Percentiles rank a stretch among this genome's conserved stretches.
Evolutionary conservation across 1,140 invertebrate species (phyloP).

Genomic region (Sinella curviseta): DNA sequence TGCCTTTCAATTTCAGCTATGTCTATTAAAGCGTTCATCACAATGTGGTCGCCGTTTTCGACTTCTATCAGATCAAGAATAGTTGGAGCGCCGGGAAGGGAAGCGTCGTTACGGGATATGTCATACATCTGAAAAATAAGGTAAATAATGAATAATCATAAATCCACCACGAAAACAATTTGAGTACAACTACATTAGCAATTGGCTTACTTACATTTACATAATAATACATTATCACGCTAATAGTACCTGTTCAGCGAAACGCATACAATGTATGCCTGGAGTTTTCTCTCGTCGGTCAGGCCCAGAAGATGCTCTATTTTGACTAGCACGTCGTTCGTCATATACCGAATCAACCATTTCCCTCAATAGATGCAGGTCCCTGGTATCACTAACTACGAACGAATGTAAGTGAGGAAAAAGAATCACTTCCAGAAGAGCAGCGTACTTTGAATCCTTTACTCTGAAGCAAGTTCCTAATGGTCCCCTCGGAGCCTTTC

Average conservation of each 20-base stretch:
- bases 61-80: slow-evolving; percentile 41
- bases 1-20: slow-evolving; percentile 28
- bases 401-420: not conserved
- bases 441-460: slow-evolving; percentile 38
- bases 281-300: not conserved
- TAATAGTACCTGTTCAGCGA: not conserved
- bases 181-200: not conserved
- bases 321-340: not conserved
- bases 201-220: no score
- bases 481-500: slow-evolving; percentile 37
- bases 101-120: not conserved
- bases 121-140: slow-evolving; percentile 13
- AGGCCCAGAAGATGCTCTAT: not conserved
- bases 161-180: not conserved
- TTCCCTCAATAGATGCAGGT: slow-evolving; percentile 10
- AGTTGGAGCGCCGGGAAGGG: slow-evolving; percentile 4
- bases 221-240: not conserved
- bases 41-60: slow-evolving; percentile 38
- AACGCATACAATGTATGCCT: not conserved
- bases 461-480: slow-evolving; percentile 43
- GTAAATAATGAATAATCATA: not conserved
- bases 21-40: slow-evolving; percentile 41
- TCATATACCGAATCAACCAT: slow-evolving; percentile 29
- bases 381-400: slow-evolving; percentile 36
- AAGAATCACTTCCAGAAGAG: slow-evolving; percentile 35